Base-by-base conservation (phyloP, 2,797 vertebrate genomes). In the Falco biarmicus region DNA sequence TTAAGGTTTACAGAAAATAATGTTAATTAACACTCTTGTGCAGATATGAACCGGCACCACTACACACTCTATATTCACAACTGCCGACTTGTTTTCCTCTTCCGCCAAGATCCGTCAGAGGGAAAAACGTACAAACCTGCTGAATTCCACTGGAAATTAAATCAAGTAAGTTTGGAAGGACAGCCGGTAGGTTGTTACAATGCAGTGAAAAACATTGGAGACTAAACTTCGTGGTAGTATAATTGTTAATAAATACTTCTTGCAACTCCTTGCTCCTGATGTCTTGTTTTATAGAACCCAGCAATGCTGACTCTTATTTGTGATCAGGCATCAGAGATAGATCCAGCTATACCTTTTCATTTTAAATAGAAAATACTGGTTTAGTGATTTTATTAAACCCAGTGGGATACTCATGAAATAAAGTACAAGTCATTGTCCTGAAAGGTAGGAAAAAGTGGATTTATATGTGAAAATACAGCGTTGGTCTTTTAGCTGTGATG, bases 1-100 rank as follows among this genome's bases (percentile, higher is more conserved):
- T 16, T 26, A 0, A 34, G 29, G 21, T 45, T 34, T 74, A 28
- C 32, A 53, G 73, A 8, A 13, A 17, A 1, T 24, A 2, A 28
- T 60, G 41, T 47, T 7, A 1, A 6, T 5, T 20, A 1, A 26
- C 28, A 9, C 31, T 76, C 51, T 90, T 32, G 16, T 25, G 20
- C 98, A 99, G 99, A 99, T 32, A 99, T 99, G 99, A 99, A 99
- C 98, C 98, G 99, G 69, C 99, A 99, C 94, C 99, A 99, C 95
- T 99, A 99, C 89, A 98, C 99, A 0, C 98, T 99, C 15, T 99
- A 99, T 3, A 98, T 99, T 37, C 99, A 99, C 95, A 99, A 98
- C 98, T 99, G 99, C 97, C 98, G 99, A 20, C 98, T 99, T 8
- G 98, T 99, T 32, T 98, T 99, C 87, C 99, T 99, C 41, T 98